Evolutionary conservation across 2,888 invertebrate species (phyloP), one percentile per base, ranked within the genome.

Genomic region (Exocentrus adspersus): DNA sequence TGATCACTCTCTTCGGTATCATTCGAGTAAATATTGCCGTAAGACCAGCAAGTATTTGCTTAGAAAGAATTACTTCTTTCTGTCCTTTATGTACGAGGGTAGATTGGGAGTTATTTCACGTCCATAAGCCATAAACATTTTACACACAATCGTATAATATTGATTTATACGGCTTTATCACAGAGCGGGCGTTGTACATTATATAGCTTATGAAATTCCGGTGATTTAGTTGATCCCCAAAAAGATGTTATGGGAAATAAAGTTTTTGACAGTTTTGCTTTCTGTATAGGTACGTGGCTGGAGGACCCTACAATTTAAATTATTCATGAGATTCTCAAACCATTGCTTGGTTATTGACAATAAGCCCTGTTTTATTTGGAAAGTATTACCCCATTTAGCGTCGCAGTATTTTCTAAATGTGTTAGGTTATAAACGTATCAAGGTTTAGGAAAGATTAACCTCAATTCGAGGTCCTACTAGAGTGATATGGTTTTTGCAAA

Each of bases 101-200:
- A 12, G 43, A 54, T 54, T 43, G 28, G 54, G 21, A 48, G 48
- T 48, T 48, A 48, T 48, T 48, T 14, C 48, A 48, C 48, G 48
- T 42, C 43, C 54, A 30, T 24, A 21, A 42, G n/a, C 54, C 30
- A 43, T 54, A 54, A n/a, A 54, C 54, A 54, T 54, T 54, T 54
- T 54, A 42, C 41, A 43, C 43, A 54, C 54, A 43, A 54, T 54
- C 54, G 28, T 54, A 54, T 54, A 43, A 43, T 54, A 54, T 54
- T 54, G 54, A 54, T 54, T 43, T 54, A 54, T 54, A 54, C 54
- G 30, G 54, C 41, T 24, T 43, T 30, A 54, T 54, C 42, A 53
- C 53, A 30, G 21, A 41, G 43, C 17, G 43, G 43, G 42, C 42
- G 24, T 43, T 54, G 54, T 54, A 54, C 43, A 17, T 54, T 54